Percentiles rank a stretch among this genome's conserved stretches.
phyloP scores from a whole-genome alignment of 2,888 invertebrate genomes.

The Amphiduros pacificus region DNA sequence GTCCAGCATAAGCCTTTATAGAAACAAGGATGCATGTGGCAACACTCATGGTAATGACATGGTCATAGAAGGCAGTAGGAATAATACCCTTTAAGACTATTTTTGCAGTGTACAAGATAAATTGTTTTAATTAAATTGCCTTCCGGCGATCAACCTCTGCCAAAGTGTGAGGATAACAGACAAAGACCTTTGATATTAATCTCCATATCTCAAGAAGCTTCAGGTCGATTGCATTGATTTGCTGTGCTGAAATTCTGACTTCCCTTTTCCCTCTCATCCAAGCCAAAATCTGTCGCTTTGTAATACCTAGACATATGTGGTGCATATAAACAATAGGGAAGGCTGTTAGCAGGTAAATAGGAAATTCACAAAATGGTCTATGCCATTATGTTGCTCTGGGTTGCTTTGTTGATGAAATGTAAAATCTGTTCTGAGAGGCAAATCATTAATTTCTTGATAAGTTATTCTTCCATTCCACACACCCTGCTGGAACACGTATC shows the following conservation, averaged over 20 bases:
- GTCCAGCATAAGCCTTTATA: too few species aligned
- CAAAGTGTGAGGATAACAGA: slow-evolving; percentile 33
- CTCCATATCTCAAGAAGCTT: slow-evolving; percentile 13
- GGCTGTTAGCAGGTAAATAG: background rate
- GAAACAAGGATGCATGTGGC: slow-evolving; percentile 31
- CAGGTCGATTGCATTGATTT: slow-evolving; percentile 10
- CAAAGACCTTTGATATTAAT: slow-evolving; percentile 34
- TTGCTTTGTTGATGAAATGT: background rate
- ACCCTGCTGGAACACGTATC: slow-evolving; percentile 20
- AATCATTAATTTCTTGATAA: background rate
- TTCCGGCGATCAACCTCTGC: slow-evolving; percentile 38
- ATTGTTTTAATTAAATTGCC: slow-evolving; percentile 40
- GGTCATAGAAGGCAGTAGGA: slow-evolving; percentile 22
- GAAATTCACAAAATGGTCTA: background rate
- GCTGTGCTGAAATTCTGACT: slow-evolving; percentile 9
- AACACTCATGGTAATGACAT: slow-evolving; percentile 35
- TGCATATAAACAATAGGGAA: slow-evolving; percentile 47
- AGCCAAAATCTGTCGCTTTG: slow-evolving; percentile 28
- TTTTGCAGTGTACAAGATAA: slow-evolving; percentile 38
- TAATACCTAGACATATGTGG: slow-evolving; percentile 42
- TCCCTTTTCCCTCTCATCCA: slow-evolving; percentile 33
- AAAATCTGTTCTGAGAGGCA: background rate
- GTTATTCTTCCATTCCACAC: slow-evolving; percentile 6
- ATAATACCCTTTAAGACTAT: slow-evolving; percentile 30
- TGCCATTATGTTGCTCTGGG: background rate